These are phyloP conservation scores for Tangara arthus DNA, from an alignment of 2,797 vertebrate genomes.

Conservation along the genomic window DNA sequence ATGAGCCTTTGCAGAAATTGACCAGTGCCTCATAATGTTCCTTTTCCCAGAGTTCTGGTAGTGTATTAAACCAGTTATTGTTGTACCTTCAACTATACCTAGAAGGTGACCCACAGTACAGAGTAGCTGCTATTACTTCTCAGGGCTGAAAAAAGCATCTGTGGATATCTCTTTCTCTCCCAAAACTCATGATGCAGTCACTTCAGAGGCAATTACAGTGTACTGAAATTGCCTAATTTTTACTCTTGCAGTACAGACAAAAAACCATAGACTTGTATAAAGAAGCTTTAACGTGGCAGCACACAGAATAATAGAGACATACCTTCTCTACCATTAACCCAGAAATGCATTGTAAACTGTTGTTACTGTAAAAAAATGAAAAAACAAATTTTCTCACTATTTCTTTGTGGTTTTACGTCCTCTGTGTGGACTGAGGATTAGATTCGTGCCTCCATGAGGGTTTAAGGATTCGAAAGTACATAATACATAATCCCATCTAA, in stretches of 20 bases:
- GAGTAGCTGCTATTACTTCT: not conserved
- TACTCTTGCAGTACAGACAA: not conserved
- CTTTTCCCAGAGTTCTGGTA: not conserved
- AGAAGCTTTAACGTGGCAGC: not conserved
- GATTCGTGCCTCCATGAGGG: not conserved
- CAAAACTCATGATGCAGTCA: not conserved
- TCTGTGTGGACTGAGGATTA: not conserved
- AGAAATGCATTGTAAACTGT: not conserved
- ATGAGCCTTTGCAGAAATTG: not conserved
- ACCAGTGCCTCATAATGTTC: not conserved
- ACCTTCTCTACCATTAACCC: not conserved
- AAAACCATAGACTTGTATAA: not conserved
- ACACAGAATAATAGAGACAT: rapidly evolving
- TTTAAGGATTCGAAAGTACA: not conserved
- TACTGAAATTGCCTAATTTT: not conserved
- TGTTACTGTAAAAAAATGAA: not conserved
- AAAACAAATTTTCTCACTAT: not conserved
- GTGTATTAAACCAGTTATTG: not conserved
- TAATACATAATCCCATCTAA: not conserved
- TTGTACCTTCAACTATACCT: not conserved
- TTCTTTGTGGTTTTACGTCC: not conserved
- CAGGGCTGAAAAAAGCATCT: not conserved
- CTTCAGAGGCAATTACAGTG: not conserved
- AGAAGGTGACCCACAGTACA: not conserved
- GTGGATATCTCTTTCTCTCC: not conserved